phyloP scores from a whole-genome alignment of 2,888 invertebrate species.

The Drosophila tripunctata region DNA sequence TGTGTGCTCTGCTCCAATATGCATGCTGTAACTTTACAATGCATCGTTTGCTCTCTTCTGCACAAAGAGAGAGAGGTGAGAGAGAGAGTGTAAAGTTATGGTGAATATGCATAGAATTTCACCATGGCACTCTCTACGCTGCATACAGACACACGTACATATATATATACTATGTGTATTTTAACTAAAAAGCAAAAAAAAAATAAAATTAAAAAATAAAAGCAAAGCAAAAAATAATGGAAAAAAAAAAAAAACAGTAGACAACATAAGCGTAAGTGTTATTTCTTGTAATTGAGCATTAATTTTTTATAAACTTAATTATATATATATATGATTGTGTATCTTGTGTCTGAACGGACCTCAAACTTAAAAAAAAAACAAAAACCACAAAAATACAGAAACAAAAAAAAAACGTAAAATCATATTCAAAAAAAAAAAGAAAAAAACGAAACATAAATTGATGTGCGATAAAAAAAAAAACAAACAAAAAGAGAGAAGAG shows the following conservation, averaged over 20 bases:
- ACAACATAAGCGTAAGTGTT: conserved; percentile 80
- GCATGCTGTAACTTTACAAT: not conserved
- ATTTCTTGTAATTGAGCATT: conserved; percentile 80
- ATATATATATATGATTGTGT: conserved; percentile 75
- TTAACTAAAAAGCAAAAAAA: conserved; percentile 37
- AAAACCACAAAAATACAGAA: conserved; percentile 15
- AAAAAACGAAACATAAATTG: conserved; percentile 30
- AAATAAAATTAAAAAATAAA: conserved; percentile 11
- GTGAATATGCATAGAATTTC: not conserved
- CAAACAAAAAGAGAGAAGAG: conserved; percentile 52
- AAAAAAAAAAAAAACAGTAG: conserved; percentile 41
- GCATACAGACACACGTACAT: conserved; percentile 32
- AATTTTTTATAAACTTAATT: conserved; percentile 73
- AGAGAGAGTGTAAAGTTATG: too few relatives aligned
- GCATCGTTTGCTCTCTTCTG: too few relatives aligned
- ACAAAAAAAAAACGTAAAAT: conserved; percentile 32
- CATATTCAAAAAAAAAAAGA: conserved; percentile 39
- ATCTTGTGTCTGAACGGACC: conserved; percentile 80
- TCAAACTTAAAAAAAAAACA: conserved; percentile 58
- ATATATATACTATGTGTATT: conserved; percentile 45
- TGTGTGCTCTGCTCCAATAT: conserved; percentile 46
- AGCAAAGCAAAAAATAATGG: conserved; percentile 11
- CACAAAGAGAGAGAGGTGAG: too few relatives aligned
- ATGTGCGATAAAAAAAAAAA: conserved; percentile 37
- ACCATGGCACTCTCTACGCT: conserved; percentile 18